Percentiles rank a stretch among this genome's conserved stretches.
Evolutionary conservation across 2,888 invertebrate species (phyloP).

Genomic region (Zaprionus bogoriensis): DNA sequence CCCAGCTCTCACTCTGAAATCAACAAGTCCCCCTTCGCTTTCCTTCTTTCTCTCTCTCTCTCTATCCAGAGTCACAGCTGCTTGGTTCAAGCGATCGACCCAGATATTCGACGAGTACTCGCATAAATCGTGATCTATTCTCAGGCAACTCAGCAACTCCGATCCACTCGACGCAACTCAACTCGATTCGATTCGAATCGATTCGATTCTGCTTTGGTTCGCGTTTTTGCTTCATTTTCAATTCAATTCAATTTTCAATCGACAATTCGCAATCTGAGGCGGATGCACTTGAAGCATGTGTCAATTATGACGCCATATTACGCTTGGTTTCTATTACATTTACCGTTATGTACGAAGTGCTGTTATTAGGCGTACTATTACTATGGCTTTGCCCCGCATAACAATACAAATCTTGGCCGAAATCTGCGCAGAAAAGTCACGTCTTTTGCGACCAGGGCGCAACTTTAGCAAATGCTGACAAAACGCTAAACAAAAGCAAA

Average conservation of each 20-base stretch:
- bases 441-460: conserved; percentile 30
- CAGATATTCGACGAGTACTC: conserved; percentile 26
- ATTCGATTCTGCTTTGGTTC: neutral
- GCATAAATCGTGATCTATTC: conserved; percentile 51
- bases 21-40: conserved; percentile 30
- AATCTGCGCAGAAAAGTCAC: conserved; percentile 50
- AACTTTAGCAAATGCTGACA: conserved; percentile 52
- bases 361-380: conserved; percentile 53
- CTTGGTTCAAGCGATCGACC: conserved; percentile 42
- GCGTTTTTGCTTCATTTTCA: neutral
- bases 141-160: no score
- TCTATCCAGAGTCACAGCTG: neutral
- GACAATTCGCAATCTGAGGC: conserved; percentile 48
- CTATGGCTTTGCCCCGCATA: conserved; percentile 17
- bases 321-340: conserved; percentile 26
- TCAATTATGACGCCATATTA: conserved; percentile 72
- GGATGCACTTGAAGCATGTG: conserved; percentile 72
- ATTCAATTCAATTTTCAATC: conserved; percentile 16
- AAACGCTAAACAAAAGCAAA: conserved; percentile 55
- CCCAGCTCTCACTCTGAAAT: no score
- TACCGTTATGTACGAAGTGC: conserved; percentile 52
- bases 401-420: conserved; percentile 29
- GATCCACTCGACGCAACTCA: neutral
- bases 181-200: neutral
- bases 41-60: neutral